Conservation (phyloP, 2,888 invertebrate species). For the Zygogramma bicolorata region DNA sequence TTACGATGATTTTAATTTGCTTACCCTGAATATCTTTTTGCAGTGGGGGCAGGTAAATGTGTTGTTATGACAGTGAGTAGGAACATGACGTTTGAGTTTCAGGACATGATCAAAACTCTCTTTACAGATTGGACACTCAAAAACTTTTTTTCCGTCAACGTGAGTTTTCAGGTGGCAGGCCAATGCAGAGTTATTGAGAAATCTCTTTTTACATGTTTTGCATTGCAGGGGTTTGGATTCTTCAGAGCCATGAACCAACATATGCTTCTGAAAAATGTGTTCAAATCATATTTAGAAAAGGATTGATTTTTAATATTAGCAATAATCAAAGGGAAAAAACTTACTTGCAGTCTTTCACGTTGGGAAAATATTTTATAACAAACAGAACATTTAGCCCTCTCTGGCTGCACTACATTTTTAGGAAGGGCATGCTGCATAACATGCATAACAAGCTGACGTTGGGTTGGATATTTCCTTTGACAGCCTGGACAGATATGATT, state of each 20-base stretch:
- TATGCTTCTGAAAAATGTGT: constrained; percentile 70
- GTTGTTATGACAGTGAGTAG: constrained; percentile 74
- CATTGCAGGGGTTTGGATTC: constrained; percentile 79
- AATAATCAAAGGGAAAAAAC: neutral
- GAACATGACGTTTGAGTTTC: constrained; percentile 76
- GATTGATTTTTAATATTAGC: neutral
- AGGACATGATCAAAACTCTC: constrained; percentile 76
- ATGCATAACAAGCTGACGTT: constrained; percentile 57
- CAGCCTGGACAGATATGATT: constrained; percentile 59
- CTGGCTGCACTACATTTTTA: constrained; percentile 42
- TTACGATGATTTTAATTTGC: neutral
- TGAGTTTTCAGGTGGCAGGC: constrained; percentile 81
- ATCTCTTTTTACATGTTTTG: constrained; percentile 74
- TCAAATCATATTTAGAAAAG: neutral
- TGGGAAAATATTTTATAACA: constrained; percentile 77
- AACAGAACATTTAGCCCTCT: constrained; percentile 72
- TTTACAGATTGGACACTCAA: constrained; percentile 81
- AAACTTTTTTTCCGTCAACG: constrained; percentile 72
- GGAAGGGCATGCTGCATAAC: constrained; percentile 53
- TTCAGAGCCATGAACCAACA: constrained; percentile 75
- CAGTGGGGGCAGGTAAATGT: constrained; percentile 79
- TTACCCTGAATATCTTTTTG: constrained; percentile 71
- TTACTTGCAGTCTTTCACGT: constrained; percentile 71
- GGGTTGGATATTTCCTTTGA: constrained; percentile 57
- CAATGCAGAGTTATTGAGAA: constrained; percentile 79